A percentile compares a stretch with the other conserved stretches of the same genome.
Conservation (phyloP, 2,113 vertebrate genomes). For the Syngnathus typhle region DNA sequence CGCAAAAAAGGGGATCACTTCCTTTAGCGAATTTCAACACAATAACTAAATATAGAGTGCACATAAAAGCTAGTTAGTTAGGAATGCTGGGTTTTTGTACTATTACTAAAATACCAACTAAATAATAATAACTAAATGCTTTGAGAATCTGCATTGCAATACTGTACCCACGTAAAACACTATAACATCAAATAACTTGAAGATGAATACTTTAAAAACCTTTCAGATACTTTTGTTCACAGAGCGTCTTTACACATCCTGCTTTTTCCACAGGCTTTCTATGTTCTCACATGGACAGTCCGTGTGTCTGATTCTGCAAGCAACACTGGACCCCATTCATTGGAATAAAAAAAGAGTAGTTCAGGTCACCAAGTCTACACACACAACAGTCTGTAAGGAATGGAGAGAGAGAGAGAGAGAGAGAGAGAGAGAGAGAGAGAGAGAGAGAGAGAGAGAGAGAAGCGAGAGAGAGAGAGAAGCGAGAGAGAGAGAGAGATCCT, state of each 20-base stretch:
- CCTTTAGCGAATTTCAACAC: no score
- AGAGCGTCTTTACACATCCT: conserved; percentile 24
- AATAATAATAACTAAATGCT: no score
- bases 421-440: conserved; percentile 20
- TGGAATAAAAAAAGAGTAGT: conserved; percentile 56
- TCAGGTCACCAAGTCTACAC: conserved; percentile 37
- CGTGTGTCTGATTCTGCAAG: conserved; percentile 49
- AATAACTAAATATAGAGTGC: no score
- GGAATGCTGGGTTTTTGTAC: no score
- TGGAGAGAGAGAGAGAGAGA: conserved; percentile 31
- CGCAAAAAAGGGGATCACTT: no score
- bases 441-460: conserved; percentile 16
- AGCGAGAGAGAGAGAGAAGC: conserved; percentile 1
- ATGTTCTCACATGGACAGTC: conserved; percentile 48
- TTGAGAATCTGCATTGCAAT: not conserved
- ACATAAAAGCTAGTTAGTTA: no score
- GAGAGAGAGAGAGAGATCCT: conserved; percentile 23
- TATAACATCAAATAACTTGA: not conserved
- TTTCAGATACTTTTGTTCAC: not conserved
- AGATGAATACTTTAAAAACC: not conserved
- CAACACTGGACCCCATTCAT: conserved; percentile 63
- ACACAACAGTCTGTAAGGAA: no score
- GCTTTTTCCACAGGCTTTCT: conserved; percentile 55
- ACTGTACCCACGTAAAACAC: not conserved
- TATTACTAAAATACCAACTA: no score